phyloP scores from a whole-genome alignment of 2,888 invertebrate genomes.

The Bhutanitis thaidina region DNA sequence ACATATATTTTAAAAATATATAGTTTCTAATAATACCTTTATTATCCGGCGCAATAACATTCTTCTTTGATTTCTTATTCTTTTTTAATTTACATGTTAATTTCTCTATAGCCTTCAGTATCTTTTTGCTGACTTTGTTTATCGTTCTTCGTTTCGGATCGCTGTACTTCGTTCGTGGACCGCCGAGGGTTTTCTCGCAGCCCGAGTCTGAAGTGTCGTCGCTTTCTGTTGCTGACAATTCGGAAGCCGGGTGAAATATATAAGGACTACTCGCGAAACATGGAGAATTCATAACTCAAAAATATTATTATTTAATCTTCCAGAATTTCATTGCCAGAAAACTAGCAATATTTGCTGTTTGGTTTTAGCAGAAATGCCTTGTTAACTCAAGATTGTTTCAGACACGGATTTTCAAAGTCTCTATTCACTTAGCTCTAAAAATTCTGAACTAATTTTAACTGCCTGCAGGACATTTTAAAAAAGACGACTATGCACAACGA shows the following conservation, averaged over 20 bases:
- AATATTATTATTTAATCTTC: neutral
- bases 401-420: too few relatives aligned
- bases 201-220: slow-evolving; percentile 68
- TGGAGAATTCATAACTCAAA: slow-evolving; percentile 56
- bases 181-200: slow-evolving; percentile 56
- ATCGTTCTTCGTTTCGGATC: slow-evolving; percentile 73
- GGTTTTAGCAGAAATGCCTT: too few relatives aligned
- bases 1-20: too few relatives aligned
- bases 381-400: too few relatives aligned
- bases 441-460: too few relatives aligned
- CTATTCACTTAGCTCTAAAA: too few relatives aligned
- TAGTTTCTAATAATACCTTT: too few relatives aligned
- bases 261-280: slow-evolving; percentile 64
- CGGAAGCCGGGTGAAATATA: slow-evolving; percentile 68
- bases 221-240: slow-evolving; percentile 69
- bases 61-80: slow-evolving; percentile 49
- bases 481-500: slow-evolving; percentile 45
- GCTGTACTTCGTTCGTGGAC: slow-evolving; percentile 64
- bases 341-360: too few relatives aligned
- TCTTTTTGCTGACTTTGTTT: slow-evolving; percentile 74
- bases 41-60: slow-evolving; percentile 28
- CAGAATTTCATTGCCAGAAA: neutral
- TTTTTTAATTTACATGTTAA: slow-evolving; percentile 66
- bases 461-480: neutral
- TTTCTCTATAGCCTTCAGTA: slow-evolving; percentile 66